A percentile compares a stretch with the other conserved stretches of the same genome.
Conservation (phyloP, 2,113 vertebrate genomes). For the Gavia stellata region DNA sequence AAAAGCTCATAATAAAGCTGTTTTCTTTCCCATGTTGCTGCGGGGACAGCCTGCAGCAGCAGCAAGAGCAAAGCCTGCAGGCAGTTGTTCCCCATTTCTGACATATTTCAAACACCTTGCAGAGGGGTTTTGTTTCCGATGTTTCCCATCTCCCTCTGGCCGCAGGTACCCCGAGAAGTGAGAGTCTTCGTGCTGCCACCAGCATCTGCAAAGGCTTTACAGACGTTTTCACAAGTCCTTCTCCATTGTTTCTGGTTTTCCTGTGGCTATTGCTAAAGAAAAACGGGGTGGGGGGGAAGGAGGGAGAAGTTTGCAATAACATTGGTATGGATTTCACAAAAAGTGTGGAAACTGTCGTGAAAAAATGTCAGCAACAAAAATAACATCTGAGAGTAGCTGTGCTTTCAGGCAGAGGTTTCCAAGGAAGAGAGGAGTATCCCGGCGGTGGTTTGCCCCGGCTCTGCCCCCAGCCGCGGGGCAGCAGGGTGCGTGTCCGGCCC, state of each 20-base stretch:
- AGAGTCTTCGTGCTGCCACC: fast-evolving
- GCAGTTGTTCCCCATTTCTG: not conserved
- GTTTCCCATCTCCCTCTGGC: not conserved
- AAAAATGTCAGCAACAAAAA: not conserved
- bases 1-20: too few species aligned
- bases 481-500: not conserved
- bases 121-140: fast-evolving
- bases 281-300: not conserved
- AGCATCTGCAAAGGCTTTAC: not conserved
- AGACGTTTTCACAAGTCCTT: not conserved
- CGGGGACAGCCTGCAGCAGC: fast-evolving
- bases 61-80: not conserved
- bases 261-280: not conserved
- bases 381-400: not conserved
- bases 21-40: not conserved
- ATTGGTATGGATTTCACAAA: not conserved
- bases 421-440: not conserved
- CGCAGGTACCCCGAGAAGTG: fast-evolving
- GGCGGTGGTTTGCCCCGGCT: fast-evolving
- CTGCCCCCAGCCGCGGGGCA: not conserved
- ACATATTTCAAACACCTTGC: not conserved
- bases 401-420: not conserved
- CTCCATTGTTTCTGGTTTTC: not conserved
- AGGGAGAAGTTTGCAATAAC: not conserved
- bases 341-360: not conserved